phyloP scores from a whole-genome alignment of 2,888 invertebrate genomes.

The Coelopa pilipes region DNA sequence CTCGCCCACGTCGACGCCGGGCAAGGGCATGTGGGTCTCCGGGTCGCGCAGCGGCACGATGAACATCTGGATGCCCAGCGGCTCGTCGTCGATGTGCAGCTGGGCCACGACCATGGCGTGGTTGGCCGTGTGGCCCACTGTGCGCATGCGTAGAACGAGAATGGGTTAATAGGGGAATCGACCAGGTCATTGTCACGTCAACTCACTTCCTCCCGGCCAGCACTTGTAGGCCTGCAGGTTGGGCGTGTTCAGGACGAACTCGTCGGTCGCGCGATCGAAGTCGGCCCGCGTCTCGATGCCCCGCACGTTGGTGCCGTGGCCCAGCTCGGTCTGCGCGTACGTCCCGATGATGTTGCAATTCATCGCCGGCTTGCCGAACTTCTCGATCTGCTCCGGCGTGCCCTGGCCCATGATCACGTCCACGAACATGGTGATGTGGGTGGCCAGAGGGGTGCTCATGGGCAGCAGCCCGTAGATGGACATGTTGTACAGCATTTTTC shows the following conservation, averaged over 20 bases:
- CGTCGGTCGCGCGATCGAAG: slow-evolving; percentile 75
- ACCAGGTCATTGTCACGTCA: not conserved
- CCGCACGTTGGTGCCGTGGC: slow-evolving; percentile 91
- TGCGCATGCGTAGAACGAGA: not conserved
- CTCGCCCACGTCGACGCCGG: slow-evolving; percentile 91
- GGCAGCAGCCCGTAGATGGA: slow-evolving; percentile 34
- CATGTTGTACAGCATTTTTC: not conserved
- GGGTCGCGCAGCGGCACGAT: slow-evolving; percentile 89
- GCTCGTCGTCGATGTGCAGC: slow-evolving; percentile 80
- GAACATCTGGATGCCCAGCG: slow-evolving; percentile 90
- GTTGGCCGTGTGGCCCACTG: slow-evolving; percentile 92
- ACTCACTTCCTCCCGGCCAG: slow-evolving; percentile 94
- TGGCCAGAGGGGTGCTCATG: slow-evolving; percentile 37
- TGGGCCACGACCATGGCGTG: slow-evolving; percentile 92
- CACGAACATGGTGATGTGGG: slow-evolving; percentile 83
- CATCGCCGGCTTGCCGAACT: slow-evolving; percentile 86
- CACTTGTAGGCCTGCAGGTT: slow-evolving; percentile 89
- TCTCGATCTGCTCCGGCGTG: slow-evolving; percentile 83
- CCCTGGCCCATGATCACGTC: slow-evolving; percentile 87
- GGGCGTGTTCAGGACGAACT: slow-evolving; percentile 88
- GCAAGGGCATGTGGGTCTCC: slow-evolving; percentile 85
- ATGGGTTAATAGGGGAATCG: not conserved
- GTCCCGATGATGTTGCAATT: slow-evolving; percentile 86
- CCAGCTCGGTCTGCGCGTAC: slow-evolving; percentile 95
- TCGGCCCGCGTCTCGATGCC: slow-evolving; percentile 90